Percentiles rank a stretch among this genome's conserved stretches.
These are phyloP conservation scores for Calameuta pallipes DNA, from an alignment of 2,888 invertebrate genomes.

Conservation along the genomic window DNA sequence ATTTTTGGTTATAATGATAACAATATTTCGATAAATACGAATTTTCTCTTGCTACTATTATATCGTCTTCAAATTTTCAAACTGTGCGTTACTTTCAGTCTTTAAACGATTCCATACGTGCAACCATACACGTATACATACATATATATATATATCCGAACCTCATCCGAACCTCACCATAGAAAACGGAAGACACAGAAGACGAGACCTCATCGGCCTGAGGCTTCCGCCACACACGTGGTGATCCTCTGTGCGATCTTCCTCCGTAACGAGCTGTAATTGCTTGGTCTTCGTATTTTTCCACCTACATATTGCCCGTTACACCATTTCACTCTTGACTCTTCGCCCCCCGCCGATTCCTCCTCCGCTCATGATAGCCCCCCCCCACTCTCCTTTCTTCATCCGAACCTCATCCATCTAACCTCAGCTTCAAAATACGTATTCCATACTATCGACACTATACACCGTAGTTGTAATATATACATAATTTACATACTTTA, in stretches of 20 bases:
- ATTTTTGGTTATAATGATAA: too few relatives aligned
- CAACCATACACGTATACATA: not conserved
- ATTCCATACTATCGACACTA: constrained; percentile 10
- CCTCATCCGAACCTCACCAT: constrained; percentile 12
- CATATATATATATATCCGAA: constrained; percentile 21
- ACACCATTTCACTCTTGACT: constrained; percentile 18
- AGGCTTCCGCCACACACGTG: constrained; percentile 48
- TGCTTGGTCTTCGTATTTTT: constrained; percentile 45
- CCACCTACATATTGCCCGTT: constrained; percentile 37
- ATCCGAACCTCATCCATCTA: constrained; percentile 11
- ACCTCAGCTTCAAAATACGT: constrained; percentile 15
- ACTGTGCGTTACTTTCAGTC: too few relatives aligned
- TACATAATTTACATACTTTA: too few relatives aligned
- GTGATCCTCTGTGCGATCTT: constrained; percentile 44
- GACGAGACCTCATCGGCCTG: constrained; percentile 14
- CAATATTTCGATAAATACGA: too few relatives aligned
- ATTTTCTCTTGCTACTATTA: too few relatives aligned
- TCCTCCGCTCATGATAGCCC: constrained; percentile 15
- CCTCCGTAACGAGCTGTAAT: constrained; percentile 47
- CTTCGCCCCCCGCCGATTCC: constrained; percentile 6
- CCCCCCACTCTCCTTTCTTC: constrained; percentile 19
- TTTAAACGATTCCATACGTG: too few relatives aligned
- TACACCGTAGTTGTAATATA: too few relatives aligned
- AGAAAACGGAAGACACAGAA: constrained; percentile 25
- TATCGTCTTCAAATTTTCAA: too few relatives aligned